These are phyloP conservation scores for Polydrusus cervinus DNA, from an alignment of 2,888 invertebrate genomes.

Conservation along the genomic window DNA sequence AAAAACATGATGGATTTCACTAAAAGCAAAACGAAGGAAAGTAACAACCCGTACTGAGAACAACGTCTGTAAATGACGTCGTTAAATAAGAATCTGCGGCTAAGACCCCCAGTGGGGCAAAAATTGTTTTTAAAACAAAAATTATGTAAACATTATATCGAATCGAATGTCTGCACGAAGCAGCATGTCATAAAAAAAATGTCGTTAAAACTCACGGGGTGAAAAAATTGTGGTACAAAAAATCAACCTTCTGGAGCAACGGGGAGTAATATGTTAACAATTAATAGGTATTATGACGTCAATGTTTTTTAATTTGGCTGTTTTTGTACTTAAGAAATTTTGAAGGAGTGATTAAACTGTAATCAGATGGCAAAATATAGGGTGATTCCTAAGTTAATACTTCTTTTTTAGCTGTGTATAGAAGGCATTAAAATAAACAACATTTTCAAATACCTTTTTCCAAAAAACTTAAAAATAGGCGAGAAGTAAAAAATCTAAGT, in stretches of 20 bases:
- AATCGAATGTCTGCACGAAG: slow-evolving; percentile 16
- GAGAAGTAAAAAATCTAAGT: too few species aligned
- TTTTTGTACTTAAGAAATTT: too few species aligned
- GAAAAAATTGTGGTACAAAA: slow-evolving; percentile 24
- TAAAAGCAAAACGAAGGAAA: slow-evolving; percentile 50
- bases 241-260: slow-evolving; percentile 3
- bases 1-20: slow-evolving; percentile 36
- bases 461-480: too few species aligned
- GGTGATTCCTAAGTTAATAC: too few species aligned
- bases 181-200: slow-evolving; percentile 24
- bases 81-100: slow-evolving; percentile 55
- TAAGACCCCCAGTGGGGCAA: slow-evolving; percentile 43
- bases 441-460: too few species aligned
- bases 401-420: too few species aligned
- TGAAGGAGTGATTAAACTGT: too few species aligned
- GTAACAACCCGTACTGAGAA: slow-evolving; percentile 44
- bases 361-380: too few species aligned
- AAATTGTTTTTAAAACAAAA: slow-evolving; percentile 51
- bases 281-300: not conserved
- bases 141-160: slow-evolving; percentile 41
- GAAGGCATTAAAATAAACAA: too few species aligned
- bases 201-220: slow-evolving; percentile 12
- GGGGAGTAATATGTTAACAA: slow-evolving; percentile 3
- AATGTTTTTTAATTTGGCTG: not conserved
- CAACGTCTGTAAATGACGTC: slow-evolving; percentile 54